Base-by-base conservation (phyloP, 2,888 invertebrate species). In the Caradrina clavipalpis region DNA sequence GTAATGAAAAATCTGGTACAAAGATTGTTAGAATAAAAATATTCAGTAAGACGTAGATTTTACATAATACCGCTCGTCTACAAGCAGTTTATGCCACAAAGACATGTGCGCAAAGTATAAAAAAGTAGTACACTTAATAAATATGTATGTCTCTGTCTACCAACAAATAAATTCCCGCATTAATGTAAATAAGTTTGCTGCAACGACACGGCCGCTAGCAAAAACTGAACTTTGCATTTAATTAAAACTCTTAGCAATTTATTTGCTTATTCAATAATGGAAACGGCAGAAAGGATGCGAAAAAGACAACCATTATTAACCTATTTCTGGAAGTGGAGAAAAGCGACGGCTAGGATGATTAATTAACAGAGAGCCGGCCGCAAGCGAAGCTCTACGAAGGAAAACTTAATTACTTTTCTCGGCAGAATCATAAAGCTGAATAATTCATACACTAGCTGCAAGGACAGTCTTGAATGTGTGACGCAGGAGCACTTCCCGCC, bases 331-430 rank as follows among this genome's bases (percentile, higher is more conserved):
- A 89, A 91, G 87, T 88, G 87, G 87, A 89, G 90, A 88, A 91
- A 91, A 90, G 88, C 90, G 90, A 88, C 90, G 88, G 88, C 87
- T 86, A 86, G 86, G 88, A 93, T 94, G 91, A 94, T 94, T 94
- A 93, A 94, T 94, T 94, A 94, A 92, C 90, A 90, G 86, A 80
- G 87, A 88, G 89, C 89, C 87, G 88, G 89, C 92, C 91, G 88
- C 92, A 90, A 91, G 90, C 89, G 91, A 87, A 86, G 88, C 89
- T 87, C 88, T 84, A 83, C 88, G 85, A 89, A 91, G 89, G 91
- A 92, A 92, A 92, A 93, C 91, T 92, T 94, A 94, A 94, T 94
- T 94, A 94, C 90, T 93, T 94, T 93, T 92, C 93, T 92, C 91
- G 81, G 88, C 83, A 86, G 90, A 92, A 92, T 92, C 91, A 92